Evolutionary conservation across 2,113 vertebrate genomes (phyloP), one percentile per base, ranked within the genome.

Genomic region (Nematolebias whitei): DNA sequence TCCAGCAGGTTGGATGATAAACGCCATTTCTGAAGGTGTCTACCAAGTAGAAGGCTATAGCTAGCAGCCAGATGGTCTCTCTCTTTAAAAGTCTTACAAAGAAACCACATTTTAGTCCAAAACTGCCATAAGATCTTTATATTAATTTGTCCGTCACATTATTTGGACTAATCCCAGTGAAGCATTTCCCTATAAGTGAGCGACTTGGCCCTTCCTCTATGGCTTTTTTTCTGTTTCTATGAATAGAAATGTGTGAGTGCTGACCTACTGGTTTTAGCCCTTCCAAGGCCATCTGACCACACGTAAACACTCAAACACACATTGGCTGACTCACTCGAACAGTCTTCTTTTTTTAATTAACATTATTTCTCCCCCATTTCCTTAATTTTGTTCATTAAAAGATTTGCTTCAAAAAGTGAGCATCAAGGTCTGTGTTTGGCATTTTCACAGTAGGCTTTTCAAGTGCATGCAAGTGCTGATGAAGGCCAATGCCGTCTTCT

Each of bases 171-270:
- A 80, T 60, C 49, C 43, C 74, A 70, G 32, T 68, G 68, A 81
- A 47, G 65, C 53, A 56, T 71, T 79, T 63, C 84, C 85, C 63
- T 72, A 66, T 72, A 78, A 55, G 67, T 63, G 55, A 68, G 45
- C 39, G 16, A 58, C 48, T 76, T 61, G 39, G 45, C 23, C 26
- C 14, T 56, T 83, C 76, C 80, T 78, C 47, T 58, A 74, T 71
- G 59, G 50, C 53, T 26, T 49, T 55, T 32, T 44, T 61, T 13
- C 66, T 76, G 67, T 67, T 64, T 71, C 70, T 67, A 65, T 76
- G 78, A 76, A 82, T 71, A 79, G 71, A 71, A 59, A 44, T 66
- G 64, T 52, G 59, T 59, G 55, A 54, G 59, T 74, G 56, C 53
- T 75, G 75, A 76, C 78, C 71, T 64, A 59, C 38, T 24, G 24